Evolutionary conservation across 1,140 invertebrate genomes (phyloP), one percentile per base, ranked within the genome.

Genomic region (Cepaea nemoralis): DNA sequence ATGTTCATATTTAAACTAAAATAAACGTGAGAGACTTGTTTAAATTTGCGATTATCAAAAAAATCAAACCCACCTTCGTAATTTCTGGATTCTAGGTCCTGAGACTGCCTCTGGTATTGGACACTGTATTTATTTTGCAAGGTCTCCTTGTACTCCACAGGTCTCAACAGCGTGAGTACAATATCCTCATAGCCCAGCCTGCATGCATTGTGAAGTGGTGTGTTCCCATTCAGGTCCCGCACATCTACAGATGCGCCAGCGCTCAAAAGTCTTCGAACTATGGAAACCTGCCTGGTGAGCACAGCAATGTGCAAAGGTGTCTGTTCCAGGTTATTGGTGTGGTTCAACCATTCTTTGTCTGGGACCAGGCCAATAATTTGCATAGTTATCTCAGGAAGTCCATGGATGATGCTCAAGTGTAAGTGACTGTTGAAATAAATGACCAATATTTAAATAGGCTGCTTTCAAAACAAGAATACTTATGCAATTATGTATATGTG

Each of bases 271-370:
- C 93, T 92, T 55, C 94, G 90, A 3, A 93, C 93, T 33, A 96
- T 93, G 55, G 92, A 90, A 12, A 93, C 91, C 85, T 95, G 94
- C 42, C 92, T 91, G 5, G 94, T 95, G 16, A 95, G 88, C 0
- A 95, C 94, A 0, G 95, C 95, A 59, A 96, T 88, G 91, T 96
- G 95, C 12, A 96, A 88, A 0, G 95, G 93, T 0, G 95, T 94
- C 90, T 93, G 89, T 35, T 79, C 63, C 2, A 89, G 81, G 63
- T 85, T 83, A 77, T 90, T 90, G 67, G 86, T 83, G 5, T 86
- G 75, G 74, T 86, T 87, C 45, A 87, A 40, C 77, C 79, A 85
- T 2, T 85, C 70, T 12, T 33, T 48, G 40, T 78, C n/a, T 33
- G 81, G 83, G 24, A 83, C 86, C 33, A 83, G 35, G 0, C 78